Base-by-base conservation (phyloP, 37 sponge, comb jelly and placozoan genomes). In the Halisarca cf. caerulea region DNA sequence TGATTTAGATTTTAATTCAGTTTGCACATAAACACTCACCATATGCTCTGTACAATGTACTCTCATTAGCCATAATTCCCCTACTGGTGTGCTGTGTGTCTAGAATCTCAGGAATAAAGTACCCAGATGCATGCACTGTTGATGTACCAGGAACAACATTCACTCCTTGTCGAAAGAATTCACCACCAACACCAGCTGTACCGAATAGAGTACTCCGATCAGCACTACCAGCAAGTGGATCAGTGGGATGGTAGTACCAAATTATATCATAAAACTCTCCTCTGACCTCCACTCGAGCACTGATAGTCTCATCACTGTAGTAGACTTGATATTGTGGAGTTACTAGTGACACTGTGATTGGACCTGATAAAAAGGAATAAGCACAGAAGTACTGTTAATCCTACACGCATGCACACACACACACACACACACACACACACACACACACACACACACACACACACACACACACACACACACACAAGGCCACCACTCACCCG, bases 361-460 rank as follows among this genome's bases (percentile, higher is more conserved):
- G 9, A 47, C 51, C 51, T 47, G 51, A 14, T 6, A 47, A 6
- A 47, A 47, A n/a, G n/a, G n/a, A n/a, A n/a, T n/a, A n/a, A n/a
- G n/a, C n/a, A n/a, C n/a, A n/a, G n/a, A n/a, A 11, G 51, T 47
- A 47, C 51, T 47, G 51, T 47, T 11, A 47, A 47, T 47, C 51
- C 6, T n/a, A 72, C 74, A 72, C 74, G 30, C 74, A 72, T 17
- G 20, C 74, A 72, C 74, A 72, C 74, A 53, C 54, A 53, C 80
- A 53, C 20, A 53, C 80, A 47, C 80, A 79, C 80, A 79, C 80
- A 79, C 80, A 79, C 80, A 79, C 80, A 79, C 81, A 80, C 81
- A 80, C 60, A 28, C 53, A 80, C 59, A 54, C 53, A 54, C 81
- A 58, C 36, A 54, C 59, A 28, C 53, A 79, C 80, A 79, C 44